Conservation (phyloP, 2,888 invertebrate genomes). For the Lithophane socia region DNA sequence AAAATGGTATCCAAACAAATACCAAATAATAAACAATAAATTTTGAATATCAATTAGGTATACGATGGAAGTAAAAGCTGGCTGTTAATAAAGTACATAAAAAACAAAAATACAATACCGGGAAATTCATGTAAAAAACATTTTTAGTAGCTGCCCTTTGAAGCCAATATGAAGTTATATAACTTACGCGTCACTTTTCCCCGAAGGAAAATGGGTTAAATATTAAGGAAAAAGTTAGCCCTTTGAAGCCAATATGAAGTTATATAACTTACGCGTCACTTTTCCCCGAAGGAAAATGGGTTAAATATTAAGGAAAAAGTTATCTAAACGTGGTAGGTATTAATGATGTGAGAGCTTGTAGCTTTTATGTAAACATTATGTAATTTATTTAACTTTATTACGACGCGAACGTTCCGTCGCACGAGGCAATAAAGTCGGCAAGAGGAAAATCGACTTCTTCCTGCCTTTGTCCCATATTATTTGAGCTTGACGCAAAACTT, state of each 20-base stretch:
- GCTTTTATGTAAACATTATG: background rate
- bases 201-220: background rate
- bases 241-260: background rate
- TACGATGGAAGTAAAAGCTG: conserved; percentile 22
- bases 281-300: background rate
- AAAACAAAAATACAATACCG: background rate
- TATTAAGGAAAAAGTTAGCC: background rate
- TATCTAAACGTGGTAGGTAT: background rate
- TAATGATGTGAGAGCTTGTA: background rate
- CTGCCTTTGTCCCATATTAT: too few relatives aligned
- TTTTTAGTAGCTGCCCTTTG: background rate
- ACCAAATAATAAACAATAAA: background rate
- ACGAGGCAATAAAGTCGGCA: background rate
- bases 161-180: background rate
- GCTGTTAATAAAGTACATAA: background rate
- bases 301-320: background rate
- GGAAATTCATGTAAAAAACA: background rate
- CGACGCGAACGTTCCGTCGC: background rate
- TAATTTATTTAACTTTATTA: background rate
- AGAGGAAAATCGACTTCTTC: background rate
- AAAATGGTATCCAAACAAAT: background rate
- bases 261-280: background rate
- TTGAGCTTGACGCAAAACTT: background rate
- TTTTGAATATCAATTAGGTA: conserved; percentile 17
- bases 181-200: background rate